phyloP scores from a whole-genome alignment of 2,888 invertebrate genomes.

The Pheosia tremula region DNA sequence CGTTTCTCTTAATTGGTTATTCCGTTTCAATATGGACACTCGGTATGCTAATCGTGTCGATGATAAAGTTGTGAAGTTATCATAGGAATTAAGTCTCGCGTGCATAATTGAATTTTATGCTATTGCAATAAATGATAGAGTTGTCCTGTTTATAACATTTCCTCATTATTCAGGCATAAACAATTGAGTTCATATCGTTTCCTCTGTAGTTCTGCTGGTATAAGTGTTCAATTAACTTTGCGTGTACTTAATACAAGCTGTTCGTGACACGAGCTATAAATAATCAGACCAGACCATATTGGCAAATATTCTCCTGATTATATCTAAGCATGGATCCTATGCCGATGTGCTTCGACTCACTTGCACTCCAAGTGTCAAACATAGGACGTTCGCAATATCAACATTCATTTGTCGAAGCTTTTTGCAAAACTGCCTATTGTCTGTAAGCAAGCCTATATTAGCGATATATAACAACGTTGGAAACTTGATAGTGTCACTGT shows the following conservation, averaged over 20 bases:
- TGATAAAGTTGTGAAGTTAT: not conserved
- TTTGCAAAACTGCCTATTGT: constrained; percentile 35
- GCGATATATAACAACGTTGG: constrained; percentile 39
- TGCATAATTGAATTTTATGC: not conserved
- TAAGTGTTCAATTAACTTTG: too few relatives aligned
- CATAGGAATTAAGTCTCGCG: not conserved
- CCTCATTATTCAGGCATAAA: too few relatives aligned
- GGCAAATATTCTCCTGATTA: not conserved
- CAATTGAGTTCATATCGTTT: too few relatives aligned
- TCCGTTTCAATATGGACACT: constrained; percentile 42
- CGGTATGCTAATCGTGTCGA: constrained; percentile 15
- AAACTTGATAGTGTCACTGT: constrained; percentile 51
- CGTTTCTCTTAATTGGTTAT: constrained; percentile 54
- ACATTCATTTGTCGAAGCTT: constrained; percentile 30
- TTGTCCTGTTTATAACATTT: too few relatives aligned
- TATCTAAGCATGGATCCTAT: not conserved
- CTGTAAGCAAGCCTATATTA: constrained; percentile 21
- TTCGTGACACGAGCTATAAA: too few relatives aligned
- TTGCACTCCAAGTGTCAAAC: constrained; percentile 8
- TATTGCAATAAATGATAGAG: not conserved
- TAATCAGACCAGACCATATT: not conserved
- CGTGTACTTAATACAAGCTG: too few relatives aligned
- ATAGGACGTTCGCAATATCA: constrained; percentile 11
- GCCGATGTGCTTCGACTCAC: constrained; percentile 3
- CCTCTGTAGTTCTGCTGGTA: too few relatives aligned